Evolutionary conservation across 1,140 invertebrate species (phyloP).

Genomic region (Drosophila simulans): DNA sequence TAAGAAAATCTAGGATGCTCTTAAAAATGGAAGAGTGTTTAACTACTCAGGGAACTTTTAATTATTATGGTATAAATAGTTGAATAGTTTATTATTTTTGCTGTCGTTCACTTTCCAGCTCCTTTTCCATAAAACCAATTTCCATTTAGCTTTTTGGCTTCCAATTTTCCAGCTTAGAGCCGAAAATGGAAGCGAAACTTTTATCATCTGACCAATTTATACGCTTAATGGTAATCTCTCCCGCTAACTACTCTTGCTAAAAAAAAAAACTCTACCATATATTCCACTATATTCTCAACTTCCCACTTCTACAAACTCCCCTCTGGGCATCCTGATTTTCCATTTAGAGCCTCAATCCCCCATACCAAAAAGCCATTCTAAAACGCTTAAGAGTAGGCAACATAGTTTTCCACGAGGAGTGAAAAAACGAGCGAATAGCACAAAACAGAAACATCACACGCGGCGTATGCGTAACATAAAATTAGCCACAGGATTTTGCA

Average conservation of each 20-base stretch:
- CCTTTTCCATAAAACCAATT: neutral
- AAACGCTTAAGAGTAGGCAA: constrained; percentile 79
- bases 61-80: no score
- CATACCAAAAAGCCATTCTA: constrained; percentile 31
- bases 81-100: no score
- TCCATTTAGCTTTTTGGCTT: neutral
- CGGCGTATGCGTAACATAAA: constrained; percentile 74
- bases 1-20: neutral
- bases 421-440: constrained; percentile 24
- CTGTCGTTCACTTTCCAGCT: no score
- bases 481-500: constrained; percentile 65
- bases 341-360: neutral
- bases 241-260: constrained; percentile 8
- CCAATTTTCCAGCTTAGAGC: neutral
- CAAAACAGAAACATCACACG: constrained; percentile 46
- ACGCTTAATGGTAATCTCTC: constrained; percentile 44
- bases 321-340: neutral
- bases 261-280: constrained; percentile 21
- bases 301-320: neutral
- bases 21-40: neutral
- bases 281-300: neutral
- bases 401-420: constrained; percentile 50
- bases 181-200: neutral
- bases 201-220: constrained; percentile 30
- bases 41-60: no score